Evolutionary conservation across 2,113 vertebrate genomes (phyloP).

Genomic region (Chionodraco myersi): DNA sequence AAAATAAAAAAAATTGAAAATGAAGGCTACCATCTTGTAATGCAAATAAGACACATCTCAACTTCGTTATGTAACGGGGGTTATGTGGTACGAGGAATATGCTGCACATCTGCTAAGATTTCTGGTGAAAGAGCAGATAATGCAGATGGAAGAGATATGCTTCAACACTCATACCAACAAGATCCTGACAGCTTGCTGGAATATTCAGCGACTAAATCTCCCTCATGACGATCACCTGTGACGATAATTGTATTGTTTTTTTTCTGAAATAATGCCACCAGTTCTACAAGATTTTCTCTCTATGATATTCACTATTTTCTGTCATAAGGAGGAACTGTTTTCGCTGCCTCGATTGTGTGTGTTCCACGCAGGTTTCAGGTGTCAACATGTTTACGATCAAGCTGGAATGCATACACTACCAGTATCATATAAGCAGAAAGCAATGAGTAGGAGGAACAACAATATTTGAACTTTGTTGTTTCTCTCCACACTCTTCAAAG

Average conservation of each 20-base stretch:
- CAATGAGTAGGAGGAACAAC: slow-evolving; percentile 8
- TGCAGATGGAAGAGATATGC: not conserved
- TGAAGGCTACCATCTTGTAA: not conserved
- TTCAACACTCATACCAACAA: slow-evolving; percentile 25
- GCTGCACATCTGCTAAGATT: not conserved
- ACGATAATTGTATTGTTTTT: not conserved
- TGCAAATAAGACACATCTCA: not conserved
- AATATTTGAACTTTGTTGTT: not conserved
- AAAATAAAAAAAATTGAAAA: not conserved
- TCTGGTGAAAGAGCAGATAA: slow-evolving; percentile 22
- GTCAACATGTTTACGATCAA: not conserved
- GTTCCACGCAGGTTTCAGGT: not conserved
- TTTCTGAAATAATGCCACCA: not conserved
- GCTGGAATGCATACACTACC: rapidly evolving
- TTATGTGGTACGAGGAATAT: slow-evolving; percentile 24
- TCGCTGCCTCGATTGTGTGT: not conserved
- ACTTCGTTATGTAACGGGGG: not conserved
- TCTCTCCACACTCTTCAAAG: not conserved
- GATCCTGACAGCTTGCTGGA: slow-evolving; percentile 25
- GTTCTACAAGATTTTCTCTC: slow-evolving; percentile 15
- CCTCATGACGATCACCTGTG: not conserved
- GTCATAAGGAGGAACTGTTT: not conserved
- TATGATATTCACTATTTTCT: not conserved
- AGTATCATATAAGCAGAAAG: not conserved
- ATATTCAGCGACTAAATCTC: not conserved